Evolutionary conservation across 2,113 vertebrate genomes (phyloP), one percentile per base, ranked within the genome.

Genomic region (Bostrychus sinensis): DNA sequence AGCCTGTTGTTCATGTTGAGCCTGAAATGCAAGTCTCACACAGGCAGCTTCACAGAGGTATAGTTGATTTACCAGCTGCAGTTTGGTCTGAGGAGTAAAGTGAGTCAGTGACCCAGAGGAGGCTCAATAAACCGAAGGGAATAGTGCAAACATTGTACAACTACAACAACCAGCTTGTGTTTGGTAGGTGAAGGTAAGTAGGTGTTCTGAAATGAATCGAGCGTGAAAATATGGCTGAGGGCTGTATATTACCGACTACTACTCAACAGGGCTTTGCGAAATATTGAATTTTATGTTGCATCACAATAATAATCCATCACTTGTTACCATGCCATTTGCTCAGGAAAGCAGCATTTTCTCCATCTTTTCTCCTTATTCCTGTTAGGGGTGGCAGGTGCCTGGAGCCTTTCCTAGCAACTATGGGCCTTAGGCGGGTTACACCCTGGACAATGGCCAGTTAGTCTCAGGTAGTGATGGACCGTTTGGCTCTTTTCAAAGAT

Each of bases 31-130:
- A 50, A 22, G 5, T 16, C 23, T 13, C 3, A 10, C 8, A 22
- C 13, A 22, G 43, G 9, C 4, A 22, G 10, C 19, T 30, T 30
- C 14, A 28, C 25, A 51, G 23, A 48, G 46, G 7, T 16, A 14
- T 28, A 23, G 23, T 9, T 51, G 16, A 16, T 51, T 28, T 51
- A 26, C 46, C 25, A 51, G 13, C 14, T n/a, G 14, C 6, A 28
- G 23, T 51, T 51, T 16, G 46, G 25, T 51, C 14, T n/a, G 46
- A 10, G 10, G 8, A 20, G 42, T 19, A 14, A 48, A 51, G 46
- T 51, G 46, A 51, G 46, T 26, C 25, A n/a, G 25, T 51, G 46
- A 51, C 25, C 46, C 46, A 51, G 13, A 51, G 46, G 46, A 51
- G 13, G 46, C 46, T 51, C 46, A 51, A 51, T 51, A 28, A 51